Percentiles rank a stretch among this genome's conserved stretches.
Evolutionary conservation across 2,888 invertebrate species (phyloP).

Genomic region (Harmothoe impar): DNA sequence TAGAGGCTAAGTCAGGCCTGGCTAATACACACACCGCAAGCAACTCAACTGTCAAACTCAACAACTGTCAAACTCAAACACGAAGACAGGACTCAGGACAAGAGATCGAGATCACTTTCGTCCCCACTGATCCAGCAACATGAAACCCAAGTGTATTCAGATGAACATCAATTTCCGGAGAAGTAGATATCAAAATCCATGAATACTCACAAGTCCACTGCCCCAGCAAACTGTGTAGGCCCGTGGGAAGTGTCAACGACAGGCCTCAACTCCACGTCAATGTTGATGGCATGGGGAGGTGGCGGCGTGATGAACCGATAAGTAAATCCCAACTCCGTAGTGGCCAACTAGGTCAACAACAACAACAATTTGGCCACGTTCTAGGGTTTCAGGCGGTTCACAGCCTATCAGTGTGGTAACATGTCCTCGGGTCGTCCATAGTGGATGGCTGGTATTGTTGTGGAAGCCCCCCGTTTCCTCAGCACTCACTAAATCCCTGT

Average conservation of each 20-base stretch:
- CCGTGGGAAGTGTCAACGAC: neutral
- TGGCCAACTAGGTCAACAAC: slow-evolving; percentile 12
- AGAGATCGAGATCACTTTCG: no score
- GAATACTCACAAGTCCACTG: slow-evolving; percentile 25
- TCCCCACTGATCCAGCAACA: no score
- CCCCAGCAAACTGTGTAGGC: neutral
- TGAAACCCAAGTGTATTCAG: no score
- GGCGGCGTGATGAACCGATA: neutral
- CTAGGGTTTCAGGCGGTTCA: neutral
- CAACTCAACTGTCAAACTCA: neutral
- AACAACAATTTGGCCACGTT: slow-evolving; percentile 13
- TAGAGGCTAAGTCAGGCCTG: no score
- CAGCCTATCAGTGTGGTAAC: slow-evolving; percentile 19
- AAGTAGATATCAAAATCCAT: neutral
- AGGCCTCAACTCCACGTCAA: neutral
- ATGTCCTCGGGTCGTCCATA: neutral
- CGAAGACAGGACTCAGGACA: no score
- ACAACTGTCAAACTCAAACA: neutral
- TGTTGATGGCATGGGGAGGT: neutral
- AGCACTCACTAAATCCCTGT: slow-evolving; percentile 23
- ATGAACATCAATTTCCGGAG: neutral
- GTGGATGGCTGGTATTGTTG: slow-evolving; percentile 12
- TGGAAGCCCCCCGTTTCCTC: slow-evolving; percentile 30
- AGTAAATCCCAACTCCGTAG: slow-evolving; percentile 2
- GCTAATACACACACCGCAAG: no score